Conservation (phyloP, 2,888 invertebrate genomes). For the Drosophila neonasuta region DNA sequence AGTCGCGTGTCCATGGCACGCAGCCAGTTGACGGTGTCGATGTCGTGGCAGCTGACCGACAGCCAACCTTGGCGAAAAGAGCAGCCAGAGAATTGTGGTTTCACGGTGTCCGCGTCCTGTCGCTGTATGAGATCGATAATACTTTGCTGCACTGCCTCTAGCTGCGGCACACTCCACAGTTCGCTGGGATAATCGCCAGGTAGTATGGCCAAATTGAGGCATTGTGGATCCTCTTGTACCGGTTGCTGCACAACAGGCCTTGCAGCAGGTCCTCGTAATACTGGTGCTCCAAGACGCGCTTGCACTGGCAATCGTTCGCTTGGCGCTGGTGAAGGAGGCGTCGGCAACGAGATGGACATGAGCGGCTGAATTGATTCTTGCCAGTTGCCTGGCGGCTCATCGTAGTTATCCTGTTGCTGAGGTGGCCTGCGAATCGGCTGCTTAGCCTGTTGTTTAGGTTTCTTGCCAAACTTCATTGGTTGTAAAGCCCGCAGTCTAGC, state of each 20-base stretch:
- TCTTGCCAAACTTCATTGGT: neutral
- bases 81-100: slow-evolving; percentile 24
- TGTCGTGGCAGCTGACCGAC: slow-evolving; percentile 21
- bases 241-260: neutral
- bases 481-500: slow-evolving; percentile 15
- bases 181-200: slow-evolving; percentile 38
- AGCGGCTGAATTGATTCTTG: too few relatives aligned
- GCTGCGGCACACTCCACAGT: slow-evolving; percentile 25
- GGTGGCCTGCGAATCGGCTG: neutral
- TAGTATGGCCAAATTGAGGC: slow-evolving; percentile 27
- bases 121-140: slow-evolving; percentile 27
- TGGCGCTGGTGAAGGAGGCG: neutral
- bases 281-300: slow-evolving; percentile 31
- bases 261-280: neutral
- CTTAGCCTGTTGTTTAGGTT: too few relatives aligned
- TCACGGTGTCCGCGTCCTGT: slow-evolving; percentile 4
- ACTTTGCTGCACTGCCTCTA: slow-evolving; percentile 34
- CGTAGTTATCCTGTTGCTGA: neutral
- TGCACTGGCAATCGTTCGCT: slow-evolving; percentile 12
- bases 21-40: slow-evolving; percentile 33
- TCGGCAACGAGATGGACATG: neutral
- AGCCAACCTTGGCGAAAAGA: slow-evolving; percentile 33
- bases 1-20: slow-evolving; percentile 33
- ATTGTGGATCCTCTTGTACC: neutral
- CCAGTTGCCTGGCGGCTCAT: too few relatives aligned